Evolutionary conservation across 2,797 vertebrate species (phyloP).

Genomic region (Alfaro cultratus): DNA sequence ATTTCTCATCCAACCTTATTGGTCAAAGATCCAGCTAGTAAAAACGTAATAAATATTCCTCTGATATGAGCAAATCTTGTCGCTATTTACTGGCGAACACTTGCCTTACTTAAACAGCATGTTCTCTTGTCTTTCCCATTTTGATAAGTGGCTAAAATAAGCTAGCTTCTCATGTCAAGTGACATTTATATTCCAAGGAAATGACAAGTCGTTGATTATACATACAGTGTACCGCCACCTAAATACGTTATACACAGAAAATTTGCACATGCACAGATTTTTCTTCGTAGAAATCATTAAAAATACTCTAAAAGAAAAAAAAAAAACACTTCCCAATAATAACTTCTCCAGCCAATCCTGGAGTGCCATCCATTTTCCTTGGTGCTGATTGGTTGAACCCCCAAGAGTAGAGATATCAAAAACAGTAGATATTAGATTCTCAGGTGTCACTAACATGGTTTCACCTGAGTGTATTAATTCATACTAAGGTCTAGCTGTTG

Average conservation of each 20-base stretch:
- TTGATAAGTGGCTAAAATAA: background rate
- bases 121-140: background rate
- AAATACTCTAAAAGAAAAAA: too few species aligned
- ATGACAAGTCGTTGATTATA: background rate
- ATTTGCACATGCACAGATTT: too few species aligned
- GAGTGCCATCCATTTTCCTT: background rate
- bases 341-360: too few species aligned
- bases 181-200: background rate
- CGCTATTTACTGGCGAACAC: background rate
- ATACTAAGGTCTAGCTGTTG: background rate
- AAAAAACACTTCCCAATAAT: too few species aligned
- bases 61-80: background rate
- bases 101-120: background rate
- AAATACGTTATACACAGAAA: too few species aligned
- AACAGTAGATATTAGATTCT: background rate
- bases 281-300: too few species aligned
- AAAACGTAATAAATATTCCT: background rate
- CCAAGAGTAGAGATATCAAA: background rate
- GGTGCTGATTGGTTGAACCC: too few species aligned
- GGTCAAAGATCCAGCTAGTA: background rate
- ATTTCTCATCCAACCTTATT: too few species aligned
- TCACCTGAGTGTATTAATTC: background rate
- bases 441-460: background rate
- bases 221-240: too few species aligned
- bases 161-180: background rate